phyloP scores from a whole-genome alignment of 2,113 vertebrate species.

The Genyomyrus donnyi region DNA sequence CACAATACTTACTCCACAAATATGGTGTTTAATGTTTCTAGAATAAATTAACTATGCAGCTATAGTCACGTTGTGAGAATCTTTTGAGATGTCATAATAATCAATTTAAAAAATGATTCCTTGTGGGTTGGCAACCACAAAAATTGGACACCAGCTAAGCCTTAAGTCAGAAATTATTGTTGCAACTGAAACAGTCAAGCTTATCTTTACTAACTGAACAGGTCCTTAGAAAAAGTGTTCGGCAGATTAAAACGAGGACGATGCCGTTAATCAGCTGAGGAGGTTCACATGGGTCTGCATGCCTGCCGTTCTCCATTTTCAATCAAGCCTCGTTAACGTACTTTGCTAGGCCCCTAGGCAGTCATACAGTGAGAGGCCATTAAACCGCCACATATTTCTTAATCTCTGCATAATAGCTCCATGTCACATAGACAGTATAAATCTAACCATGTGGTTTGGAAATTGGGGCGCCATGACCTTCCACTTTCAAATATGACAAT shows the following conservation, averaged over 20 bases:
- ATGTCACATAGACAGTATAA: slow-evolving; percentile 8
- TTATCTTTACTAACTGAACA: not conserved
- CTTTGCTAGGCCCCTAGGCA: slow-evolving; percentile 9
- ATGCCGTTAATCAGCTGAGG: not conserved
- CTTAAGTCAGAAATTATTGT: not conserved
- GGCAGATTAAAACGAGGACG: not conserved
- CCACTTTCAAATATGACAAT: not conserved
- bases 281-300: not conserved
- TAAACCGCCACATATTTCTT: slow-evolving; percentile 16
- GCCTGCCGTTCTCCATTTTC: slow-evolving; percentile 3
- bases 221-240: not conserved
- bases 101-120: not conserved
- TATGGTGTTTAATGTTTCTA: not conserved
- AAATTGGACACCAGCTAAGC: not conserved
- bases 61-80: not conserved
- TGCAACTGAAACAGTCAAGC: not conserved
- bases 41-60: not conserved
- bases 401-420: slow-evolving; percentile 10
- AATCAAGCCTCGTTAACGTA: slow-evolving; percentile 23
- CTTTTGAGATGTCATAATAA: not conserved
- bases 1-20: not conserved
- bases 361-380: slow-evolving; percentile 15
- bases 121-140: not conserved
- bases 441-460: not conserved
- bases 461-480: not conserved